Conservation (phyloP, 2,888 invertebrate species). For the Phengaris arion region DNA sequence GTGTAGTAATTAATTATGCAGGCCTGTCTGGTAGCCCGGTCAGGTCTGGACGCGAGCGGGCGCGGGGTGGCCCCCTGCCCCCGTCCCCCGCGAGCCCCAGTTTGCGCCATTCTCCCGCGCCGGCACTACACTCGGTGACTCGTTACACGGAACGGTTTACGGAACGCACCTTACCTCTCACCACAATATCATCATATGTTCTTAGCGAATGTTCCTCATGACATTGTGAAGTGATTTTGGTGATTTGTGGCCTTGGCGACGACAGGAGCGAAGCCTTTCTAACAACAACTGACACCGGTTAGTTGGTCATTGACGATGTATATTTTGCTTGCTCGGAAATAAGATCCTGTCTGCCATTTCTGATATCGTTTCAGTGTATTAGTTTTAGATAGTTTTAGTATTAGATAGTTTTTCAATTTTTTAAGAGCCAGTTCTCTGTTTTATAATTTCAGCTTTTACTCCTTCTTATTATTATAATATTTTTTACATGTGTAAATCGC, state of each 20-base stretch:
- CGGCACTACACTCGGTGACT: conserved; percentile 69
- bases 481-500: neutral
- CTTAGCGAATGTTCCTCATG: conserved; percentile 61
- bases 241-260: conserved; percentile 65
- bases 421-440: neutral
- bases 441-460: neutral
- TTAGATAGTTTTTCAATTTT: neutral
- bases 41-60: conserved; percentile 43
- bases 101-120: conserved; percentile 75
- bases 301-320: conserved; percentile 53
- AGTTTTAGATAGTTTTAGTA: neutral
- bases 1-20: conserved; percentile 75
- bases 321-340: conserved; percentile 21
- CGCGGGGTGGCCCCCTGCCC: conserved; percentile 40
- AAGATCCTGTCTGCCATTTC: neutral
- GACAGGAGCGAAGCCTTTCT: conserved; percentile 59
- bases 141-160: conserved; percentile 66
- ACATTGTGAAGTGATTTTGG: conserved; percentile 73
- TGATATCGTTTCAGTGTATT: neutral
- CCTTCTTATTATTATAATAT: neutral
- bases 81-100: conserved; percentile 62
- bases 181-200: conserved; percentile 67
- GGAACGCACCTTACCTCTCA: conserved; percentile 74
- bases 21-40: conserved; percentile 66
- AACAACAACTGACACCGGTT: conserved; percentile 56